These are phyloP conservation scores for Tiliacea aurago DNA, from an alignment of 2,888 invertebrate genomes.

Conservation along the genomic window DNA sequence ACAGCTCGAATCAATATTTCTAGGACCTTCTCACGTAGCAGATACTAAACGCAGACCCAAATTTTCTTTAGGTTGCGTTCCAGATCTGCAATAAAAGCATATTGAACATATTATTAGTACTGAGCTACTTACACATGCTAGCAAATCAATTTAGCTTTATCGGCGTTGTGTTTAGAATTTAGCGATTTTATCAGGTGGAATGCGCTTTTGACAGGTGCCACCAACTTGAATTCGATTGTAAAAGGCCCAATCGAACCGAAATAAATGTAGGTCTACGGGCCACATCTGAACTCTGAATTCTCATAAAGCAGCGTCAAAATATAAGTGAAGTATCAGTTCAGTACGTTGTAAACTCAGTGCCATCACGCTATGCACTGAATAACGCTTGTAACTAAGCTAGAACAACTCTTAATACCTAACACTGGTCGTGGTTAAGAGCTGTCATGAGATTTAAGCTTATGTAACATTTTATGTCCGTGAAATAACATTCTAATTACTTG, in stretches of 20 bases:
- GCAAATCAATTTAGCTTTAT: constrained; percentile 19
- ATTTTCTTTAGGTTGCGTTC: constrained; percentile 42
- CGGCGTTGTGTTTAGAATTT: constrained; percentile 23
- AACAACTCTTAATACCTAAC: constrained; percentile 74
- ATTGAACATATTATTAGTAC: constrained; percentile 26
- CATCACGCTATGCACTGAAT: constrained; percentile 79
- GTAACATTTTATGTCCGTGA: constrained; percentile 86
- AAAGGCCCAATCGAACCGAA: constrained; percentile 77
- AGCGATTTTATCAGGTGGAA: constrained; percentile 38
- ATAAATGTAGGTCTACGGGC: constrained; percentile 87
- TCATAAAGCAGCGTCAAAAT: constrained; percentile 80
- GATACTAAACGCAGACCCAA: constrained; percentile 60
- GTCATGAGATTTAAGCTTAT: constrained; percentile 88
- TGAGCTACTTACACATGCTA: constrained; percentile 18
- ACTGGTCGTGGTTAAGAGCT: constrained; percentile 73
- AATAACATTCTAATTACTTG: constrained; percentile 79
- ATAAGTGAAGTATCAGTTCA: constrained; percentile 86
- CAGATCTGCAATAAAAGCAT: constrained; percentile 31
- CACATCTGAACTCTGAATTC: constrained; percentile 76
- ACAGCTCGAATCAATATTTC: constrained; percentile 40
- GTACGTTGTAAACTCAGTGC: constrained; percentile 74
- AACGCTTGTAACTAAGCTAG: constrained; percentile 77
- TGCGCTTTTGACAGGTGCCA: constrained; percentile 73
- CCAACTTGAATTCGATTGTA: constrained; percentile 74
- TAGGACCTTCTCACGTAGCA: constrained; percentile 27